Percentiles rank a stretch among this genome's conserved stretches.
phyloP scores from a whole-genome alignment of 2,888 invertebrate genomes.

The Drosophila monieri region DNA sequence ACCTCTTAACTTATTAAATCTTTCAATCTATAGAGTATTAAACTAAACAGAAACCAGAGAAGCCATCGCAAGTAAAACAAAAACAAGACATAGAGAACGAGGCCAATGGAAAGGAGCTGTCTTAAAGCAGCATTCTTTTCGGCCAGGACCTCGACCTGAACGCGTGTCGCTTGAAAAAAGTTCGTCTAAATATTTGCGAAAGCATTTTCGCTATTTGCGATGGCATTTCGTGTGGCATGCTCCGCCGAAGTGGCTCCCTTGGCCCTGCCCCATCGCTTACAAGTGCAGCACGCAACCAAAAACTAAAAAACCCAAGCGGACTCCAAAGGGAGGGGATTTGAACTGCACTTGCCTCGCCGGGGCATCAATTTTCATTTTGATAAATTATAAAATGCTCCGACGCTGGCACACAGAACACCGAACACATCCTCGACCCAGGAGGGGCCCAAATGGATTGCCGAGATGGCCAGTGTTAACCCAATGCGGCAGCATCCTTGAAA shows the following conservation, averaged over 20 bases:
- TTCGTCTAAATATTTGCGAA: slow-evolving; percentile 76
- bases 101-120: slow-evolving; percentile 10
- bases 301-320: slow-evolving; percentile 6
- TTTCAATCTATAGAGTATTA: background rate
- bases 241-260: slow-evolving; percentile 9
- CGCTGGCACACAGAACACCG: slow-evolving; percentile 30
- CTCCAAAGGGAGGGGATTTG: slow-evolving; percentile 11
- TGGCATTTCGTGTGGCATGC: slow-evolving; percentile 73
- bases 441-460: slow-evolving; percentile 46
- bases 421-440: slow-evolving; percentile 29
- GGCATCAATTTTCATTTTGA: slow-evolving; percentile 80
- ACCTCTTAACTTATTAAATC: background rate
- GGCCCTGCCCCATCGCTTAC: slow-evolving; percentile 18
- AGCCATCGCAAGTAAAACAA: background rate
- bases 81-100: slow-evolving; percentile 12
- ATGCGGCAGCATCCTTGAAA: slow-evolving; percentile 42
- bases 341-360: slow-evolving; percentile 27
- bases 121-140: slow-evolving; percentile 53
- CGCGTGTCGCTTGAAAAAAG: slow-evolving; percentile 64
- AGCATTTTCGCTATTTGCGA: slow-evolving; percentile 75
- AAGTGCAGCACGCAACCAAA: slow-evolving; percentile 48
- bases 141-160: slow-evolving; percentile 34
- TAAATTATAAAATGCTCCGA: slow-evolving; percentile 73
- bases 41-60: slow-evolving; percentile 8
- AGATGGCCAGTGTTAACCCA: slow-evolving; percentile 40